Conservation (phyloP, 1,140 invertebrate genomes). For the Apis dorsata region DNA sequence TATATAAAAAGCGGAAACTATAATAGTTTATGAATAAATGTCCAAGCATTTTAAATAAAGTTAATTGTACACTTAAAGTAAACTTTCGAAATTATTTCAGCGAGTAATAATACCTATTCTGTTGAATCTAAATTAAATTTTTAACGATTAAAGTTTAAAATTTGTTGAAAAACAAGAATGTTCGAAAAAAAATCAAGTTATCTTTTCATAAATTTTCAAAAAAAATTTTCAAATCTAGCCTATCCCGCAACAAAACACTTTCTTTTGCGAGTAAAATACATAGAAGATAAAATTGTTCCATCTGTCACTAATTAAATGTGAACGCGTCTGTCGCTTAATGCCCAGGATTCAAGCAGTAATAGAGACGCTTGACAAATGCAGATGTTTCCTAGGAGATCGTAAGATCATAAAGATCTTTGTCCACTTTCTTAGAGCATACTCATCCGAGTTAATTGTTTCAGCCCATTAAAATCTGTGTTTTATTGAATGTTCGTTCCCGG, state of each 20-base stretch:
- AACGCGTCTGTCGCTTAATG: neutral
- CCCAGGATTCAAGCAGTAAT: conserved; percentile 27
- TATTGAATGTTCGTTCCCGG: conserved; percentile 12
- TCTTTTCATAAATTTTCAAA: too few relatives aligned
- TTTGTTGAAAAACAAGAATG: too few relatives aligned
- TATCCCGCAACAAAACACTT: neutral
- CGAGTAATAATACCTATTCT: too few relatives aligned
- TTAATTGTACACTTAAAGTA: too few relatives aligned
- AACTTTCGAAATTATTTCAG: too few relatives aligned
- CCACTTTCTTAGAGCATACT: conserved; percentile 40
- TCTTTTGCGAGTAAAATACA: neutral
- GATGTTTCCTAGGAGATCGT: conserved; percentile 20
- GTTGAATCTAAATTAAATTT: too few relatives aligned
- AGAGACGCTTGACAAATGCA: conserved; percentile 18
- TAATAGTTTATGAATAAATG: too few relatives aligned
- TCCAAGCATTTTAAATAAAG: too few relatives aligned
- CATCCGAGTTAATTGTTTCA: conserved; percentile 42
- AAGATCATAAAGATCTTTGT: conserved; percentile 36
- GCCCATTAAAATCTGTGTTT: conserved; percentile 36
- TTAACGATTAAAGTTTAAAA: too few relatives aligned
- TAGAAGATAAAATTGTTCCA: neutral
- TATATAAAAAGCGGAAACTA: too few relatives aligned
- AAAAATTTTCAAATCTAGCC: neutral
- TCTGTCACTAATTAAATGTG: conserved; percentile 32
- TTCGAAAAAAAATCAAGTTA: too few relatives aligned